A percentile compares a stretch with the other conserved stretches of the same genome.
Evolutionary conservation across 1,140 invertebrate genomes (phyloP).

Genomic region (Venustaconcha ellipsiformis): DNA sequence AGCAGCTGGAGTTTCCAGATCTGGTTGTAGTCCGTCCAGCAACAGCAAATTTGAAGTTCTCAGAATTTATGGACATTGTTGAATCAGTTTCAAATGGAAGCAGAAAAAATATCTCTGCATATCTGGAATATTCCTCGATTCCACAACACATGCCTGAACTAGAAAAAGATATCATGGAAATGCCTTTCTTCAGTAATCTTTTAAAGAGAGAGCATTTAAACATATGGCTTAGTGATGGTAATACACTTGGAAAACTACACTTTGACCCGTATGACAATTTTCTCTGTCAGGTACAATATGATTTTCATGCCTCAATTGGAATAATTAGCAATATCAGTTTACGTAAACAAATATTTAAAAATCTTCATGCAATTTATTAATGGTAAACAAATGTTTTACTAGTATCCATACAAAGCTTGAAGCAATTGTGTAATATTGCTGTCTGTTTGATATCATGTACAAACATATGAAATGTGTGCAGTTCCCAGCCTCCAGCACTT

Average conservation of each 20-base stretch:
- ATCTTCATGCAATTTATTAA: no score
- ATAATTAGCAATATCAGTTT: no score
- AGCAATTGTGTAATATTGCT: no score
- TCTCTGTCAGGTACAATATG: slow-evolving; percentile 57
- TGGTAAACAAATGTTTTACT: no score
- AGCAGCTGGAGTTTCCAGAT: slow-evolving; percentile 57
- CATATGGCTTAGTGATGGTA: slow-evolving; percentile 67
- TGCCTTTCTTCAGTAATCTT: slow-evolving; percentile 47
- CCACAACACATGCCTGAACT: slow-evolving; percentile 58
- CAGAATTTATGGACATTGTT: slow-evolving; percentile 59
- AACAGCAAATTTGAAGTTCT: slow-evolving; percentile 54
- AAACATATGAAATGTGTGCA: no score
- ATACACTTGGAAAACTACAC: slow-evolving; percentile 63
- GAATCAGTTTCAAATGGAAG: slow-evolving; percentile 43
- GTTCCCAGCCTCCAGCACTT: no score
- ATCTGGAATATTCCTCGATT: slow-evolving; percentile 65
- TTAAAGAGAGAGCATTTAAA: slow-evolving; percentile 53
- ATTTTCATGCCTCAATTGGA: background rate
- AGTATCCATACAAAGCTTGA: no score
- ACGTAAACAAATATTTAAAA: no score
- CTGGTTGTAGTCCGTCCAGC: slow-evolving; percentile 64
- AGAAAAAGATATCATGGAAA: slow-evolving; percentile 53
- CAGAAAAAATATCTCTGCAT: slow-evolving; percentile 56
- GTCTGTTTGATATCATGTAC: no score
- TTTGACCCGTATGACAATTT: slow-evolving; percentile 67